Evolutionary conservation across 2,888 invertebrate species (phyloP).

Genomic region (Nemurella pictetii): DNA sequence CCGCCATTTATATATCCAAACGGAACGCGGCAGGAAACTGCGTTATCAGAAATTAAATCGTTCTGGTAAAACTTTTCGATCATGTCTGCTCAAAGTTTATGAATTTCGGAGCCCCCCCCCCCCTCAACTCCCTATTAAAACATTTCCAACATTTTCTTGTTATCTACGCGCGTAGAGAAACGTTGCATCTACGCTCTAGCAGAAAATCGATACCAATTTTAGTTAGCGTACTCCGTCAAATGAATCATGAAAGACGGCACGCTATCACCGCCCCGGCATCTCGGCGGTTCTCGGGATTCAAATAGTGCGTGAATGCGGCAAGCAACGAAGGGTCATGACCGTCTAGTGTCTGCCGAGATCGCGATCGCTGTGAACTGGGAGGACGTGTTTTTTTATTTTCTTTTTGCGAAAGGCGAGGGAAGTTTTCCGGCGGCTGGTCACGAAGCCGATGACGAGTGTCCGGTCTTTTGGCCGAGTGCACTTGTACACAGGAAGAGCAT

Average conservation of each 20-base stretch:
- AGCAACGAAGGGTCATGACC: not conserved
- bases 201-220: constrained; percentile 1
- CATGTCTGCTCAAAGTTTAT: constrained; percentile 12
- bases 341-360: not conserved
- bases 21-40: constrained; percentile 9
- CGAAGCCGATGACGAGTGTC: constrained; percentile 16
- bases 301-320: not conserved
- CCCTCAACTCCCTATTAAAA: constrained; percentile 8
- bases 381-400: not conserved
- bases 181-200: not conserved
- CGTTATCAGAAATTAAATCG: constrained; percentile 30
- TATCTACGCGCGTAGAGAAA: not conserved
- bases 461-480: constrained; percentile 24
- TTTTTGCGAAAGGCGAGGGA: not conserved
- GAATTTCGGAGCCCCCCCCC: not conserved
- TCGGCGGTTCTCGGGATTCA: not conserved
- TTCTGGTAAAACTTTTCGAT: constrained; percentile 24
- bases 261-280: not conserved
- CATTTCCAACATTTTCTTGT: constrained; percentile 22
- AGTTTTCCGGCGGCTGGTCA: not conserved
- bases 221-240: not conserved
- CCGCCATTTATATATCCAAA: not conserved
- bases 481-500: constrained; percentile 1
- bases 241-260: not conserved
- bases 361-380: not conserved